Conservation (phyloP, 2,113 vertebrate species). For the Phyllostomus discolor region DNA sequence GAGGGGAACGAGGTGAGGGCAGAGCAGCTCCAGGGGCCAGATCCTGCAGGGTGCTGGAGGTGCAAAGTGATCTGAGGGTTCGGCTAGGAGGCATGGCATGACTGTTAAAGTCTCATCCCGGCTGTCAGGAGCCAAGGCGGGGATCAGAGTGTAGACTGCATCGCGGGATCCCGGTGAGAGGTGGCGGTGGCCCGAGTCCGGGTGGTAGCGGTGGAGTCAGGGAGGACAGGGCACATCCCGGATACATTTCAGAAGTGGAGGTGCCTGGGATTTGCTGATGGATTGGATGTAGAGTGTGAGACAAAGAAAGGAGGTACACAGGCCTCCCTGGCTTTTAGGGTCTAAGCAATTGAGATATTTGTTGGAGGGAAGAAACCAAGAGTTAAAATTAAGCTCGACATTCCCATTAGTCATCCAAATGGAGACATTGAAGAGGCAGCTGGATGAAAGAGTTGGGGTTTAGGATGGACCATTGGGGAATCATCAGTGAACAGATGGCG, state of each 20-base stretch:
- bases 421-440: background rate
- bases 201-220: background rate
- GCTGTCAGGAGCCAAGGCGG: background rate
- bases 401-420: background rate
- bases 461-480: background rate
- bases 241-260: background rate
- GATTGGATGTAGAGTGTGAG: background rate
- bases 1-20: background rate
- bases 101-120: background rate
- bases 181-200: no score
- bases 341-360: background rate
- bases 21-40: background rate
- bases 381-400: background rate
- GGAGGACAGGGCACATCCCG: background rate
- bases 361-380: background rate
- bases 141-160: background rate
- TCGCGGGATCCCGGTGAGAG: background rate
- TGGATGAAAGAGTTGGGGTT: background rate
- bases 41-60: accelerated
- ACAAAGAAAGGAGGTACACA: background rate
- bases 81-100: background rate
- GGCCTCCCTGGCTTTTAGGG: background rate
- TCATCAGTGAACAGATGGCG: background rate
- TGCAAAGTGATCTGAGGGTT: background rate
- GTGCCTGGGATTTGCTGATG: background rate